These are phyloP conservation scores for Baryphthengus martii DNA, from an alignment of 2,113 vertebrate genomes.

Conservation along the genomic window DNA sequence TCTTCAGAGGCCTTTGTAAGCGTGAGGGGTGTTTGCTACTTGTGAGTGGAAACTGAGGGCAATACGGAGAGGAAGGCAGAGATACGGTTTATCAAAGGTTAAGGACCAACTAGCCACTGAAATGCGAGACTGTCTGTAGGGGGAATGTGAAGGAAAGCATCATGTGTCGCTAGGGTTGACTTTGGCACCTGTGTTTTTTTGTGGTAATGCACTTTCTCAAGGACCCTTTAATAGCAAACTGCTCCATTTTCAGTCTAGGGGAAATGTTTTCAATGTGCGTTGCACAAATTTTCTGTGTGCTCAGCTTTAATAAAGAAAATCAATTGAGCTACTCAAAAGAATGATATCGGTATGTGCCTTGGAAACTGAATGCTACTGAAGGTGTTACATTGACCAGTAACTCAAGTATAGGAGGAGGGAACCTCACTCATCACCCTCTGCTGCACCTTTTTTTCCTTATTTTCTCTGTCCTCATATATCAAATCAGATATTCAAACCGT, in stretches of 20 bases:
- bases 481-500: neutral
- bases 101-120: neutral
- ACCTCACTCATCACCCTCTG: neutral
- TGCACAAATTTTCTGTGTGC: accelerated
- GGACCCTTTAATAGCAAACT: neutral
- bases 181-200: neutral
- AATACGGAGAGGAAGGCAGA: neutral
- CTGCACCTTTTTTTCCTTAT: neutral
- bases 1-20: neutral
- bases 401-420: neutral
- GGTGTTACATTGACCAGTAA: neutral
- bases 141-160: neutral
- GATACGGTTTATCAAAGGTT: neutral
- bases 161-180: neutral
- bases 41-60: neutral
- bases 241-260: neutral
- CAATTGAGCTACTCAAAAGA: neutral
- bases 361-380: neutral
- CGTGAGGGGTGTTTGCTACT: neutral
- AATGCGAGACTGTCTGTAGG: accelerated
- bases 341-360: neutral
- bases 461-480: neutral
- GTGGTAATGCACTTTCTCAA: accelerated
- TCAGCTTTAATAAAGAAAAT: neutral
- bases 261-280: neutral